These are phyloP conservation scores for Fistularia tabacaria DNA, from an alignment of 2,797 vertebrate genomes.

Conservation along the genomic window DNA sequence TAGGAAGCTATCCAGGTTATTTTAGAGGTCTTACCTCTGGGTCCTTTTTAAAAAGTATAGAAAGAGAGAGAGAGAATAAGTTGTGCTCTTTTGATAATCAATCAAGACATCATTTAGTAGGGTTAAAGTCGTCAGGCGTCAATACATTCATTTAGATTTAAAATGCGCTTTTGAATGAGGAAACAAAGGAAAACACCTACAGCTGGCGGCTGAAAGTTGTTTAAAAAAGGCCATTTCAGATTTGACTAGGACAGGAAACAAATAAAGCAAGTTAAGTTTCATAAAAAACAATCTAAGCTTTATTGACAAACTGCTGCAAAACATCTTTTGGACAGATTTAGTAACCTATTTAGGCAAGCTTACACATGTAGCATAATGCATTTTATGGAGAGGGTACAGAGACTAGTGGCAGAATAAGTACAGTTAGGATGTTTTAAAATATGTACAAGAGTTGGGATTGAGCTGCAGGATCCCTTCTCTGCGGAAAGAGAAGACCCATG, in stretches of 20 bases:
- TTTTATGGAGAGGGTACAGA: slow-evolving; percentile 95
- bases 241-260: slow-evolving; percentile 86
- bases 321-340: slow-evolving; percentile 96
- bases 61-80: slow-evolving; percentile 85
- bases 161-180: slow-evolving; percentile 76
- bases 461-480: slow-evolving; percentile 99
- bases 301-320: slow-evolving; percentile 99
- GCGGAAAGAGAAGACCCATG: slow-evolving; percentile 80
- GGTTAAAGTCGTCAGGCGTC: slow-evolving; percentile 77
- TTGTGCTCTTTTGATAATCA: slow-evolving; percentile 80
- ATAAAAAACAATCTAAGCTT: slow-evolving; percentile 99
- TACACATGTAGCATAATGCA: slow-evolving; percentile 98
- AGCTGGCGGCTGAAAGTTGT: slow-evolving; percentile 80
- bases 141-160: slow-evolving; percentile 85
- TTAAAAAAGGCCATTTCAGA: slow-evolving; percentile 86
- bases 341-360: slow-evolving; percentile 99
- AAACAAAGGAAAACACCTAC: slow-evolving; percentile 83
- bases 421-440: slow-evolving; percentile 86
- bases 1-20: slow-evolving; percentile 84
- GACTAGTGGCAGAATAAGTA: slow-evolving; percentile 85
- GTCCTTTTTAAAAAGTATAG: slow-evolving; percentile 87
- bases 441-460: slow-evolving; percentile 88
- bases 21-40: slow-evolving; percentile 87
- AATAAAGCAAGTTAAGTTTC: slow-evolving; percentile 96
- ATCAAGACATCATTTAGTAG: slow-evolving; percentile 81